These are phyloP conservation scores for Myotis myotis DNA, from an alignment of 2,797 vertebrate species.

Conservation along the genomic window DNA sequence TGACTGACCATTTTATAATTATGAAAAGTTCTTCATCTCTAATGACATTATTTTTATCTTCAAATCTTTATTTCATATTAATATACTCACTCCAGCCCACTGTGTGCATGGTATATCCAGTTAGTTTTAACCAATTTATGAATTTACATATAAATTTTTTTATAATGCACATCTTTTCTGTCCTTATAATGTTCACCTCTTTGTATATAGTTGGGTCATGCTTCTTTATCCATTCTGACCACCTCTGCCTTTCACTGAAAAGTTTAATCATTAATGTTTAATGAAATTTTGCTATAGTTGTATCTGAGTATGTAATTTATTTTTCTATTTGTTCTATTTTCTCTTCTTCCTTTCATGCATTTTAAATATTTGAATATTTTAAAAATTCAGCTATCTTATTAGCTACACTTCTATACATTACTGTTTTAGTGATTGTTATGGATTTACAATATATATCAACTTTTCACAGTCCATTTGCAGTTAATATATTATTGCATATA, in stretches of 20 bases:
- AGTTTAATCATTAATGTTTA: background rate
- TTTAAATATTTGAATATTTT: background rate
- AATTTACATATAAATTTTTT: background rate
- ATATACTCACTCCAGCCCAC: background rate
- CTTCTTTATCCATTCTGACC: background rate
- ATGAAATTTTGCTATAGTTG: background rate
- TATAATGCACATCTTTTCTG: background rate
- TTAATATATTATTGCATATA: background rate
- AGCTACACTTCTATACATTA: background rate
- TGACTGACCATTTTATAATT: background rate
- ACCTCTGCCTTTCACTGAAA: background rate
- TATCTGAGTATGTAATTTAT: background rate
- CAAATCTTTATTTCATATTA: background rate
- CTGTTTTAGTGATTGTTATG: background rate
- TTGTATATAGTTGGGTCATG: background rate
- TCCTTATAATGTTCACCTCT: background rate
- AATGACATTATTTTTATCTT: background rate
- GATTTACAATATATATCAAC: background rate
- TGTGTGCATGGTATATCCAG: background rate
- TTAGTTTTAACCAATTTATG: background rate
- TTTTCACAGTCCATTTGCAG: background rate
- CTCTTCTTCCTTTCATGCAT: background rate
- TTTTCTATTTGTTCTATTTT: background rate
- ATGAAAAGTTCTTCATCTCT: background rate
- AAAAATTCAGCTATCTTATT: background rate